These are phyloP conservation scores for Speoplatyrhinus poulsoni DNA, from an alignment of 2,113 vertebrate species.

Conservation along the genomic window DNA sequence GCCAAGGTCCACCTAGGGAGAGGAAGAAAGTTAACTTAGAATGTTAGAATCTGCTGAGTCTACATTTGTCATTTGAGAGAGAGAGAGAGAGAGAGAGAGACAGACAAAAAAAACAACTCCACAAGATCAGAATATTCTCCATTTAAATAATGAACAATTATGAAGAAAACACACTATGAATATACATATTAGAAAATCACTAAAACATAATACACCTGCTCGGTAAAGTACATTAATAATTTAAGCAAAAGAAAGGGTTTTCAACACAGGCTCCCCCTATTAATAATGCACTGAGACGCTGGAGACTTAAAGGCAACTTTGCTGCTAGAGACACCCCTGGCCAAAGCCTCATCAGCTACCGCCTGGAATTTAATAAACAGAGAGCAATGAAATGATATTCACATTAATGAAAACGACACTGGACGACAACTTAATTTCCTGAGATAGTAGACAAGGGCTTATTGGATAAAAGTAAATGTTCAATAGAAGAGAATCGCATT, in stretches of 20 bases:
- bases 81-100: background rate
- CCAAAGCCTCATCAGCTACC: conserved; percentile 47
- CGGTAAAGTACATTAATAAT: conserved; percentile 25
- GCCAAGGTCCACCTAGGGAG: conserved; percentile 88
- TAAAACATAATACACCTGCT: background rate
- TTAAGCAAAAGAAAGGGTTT: conserved; percentile 12
- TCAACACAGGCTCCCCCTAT: conserved; percentile 19
- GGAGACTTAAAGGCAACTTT: conserved; percentile 41
- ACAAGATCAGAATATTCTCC: background rate
- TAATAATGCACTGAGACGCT: conserved; percentile 43
- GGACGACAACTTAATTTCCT: conserved; percentile 77
- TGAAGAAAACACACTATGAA: background rate
- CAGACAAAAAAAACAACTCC: too few relatives aligned
- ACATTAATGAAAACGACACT: conserved; percentile 70
- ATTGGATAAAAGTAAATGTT: conserved; percentile 69
- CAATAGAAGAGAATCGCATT: conserved; percentile 59
- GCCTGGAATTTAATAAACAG: conserved; percentile 71
- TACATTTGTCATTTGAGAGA: background rate
- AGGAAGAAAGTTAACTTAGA: conserved; percentile 2
- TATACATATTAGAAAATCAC: background rate
- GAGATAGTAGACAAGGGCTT: conserved; percentile 69
- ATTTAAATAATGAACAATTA: background rate
- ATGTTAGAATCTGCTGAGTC: background rate
- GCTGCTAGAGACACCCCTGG: conserved; percentile 49
- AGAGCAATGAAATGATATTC: conserved; percentile 57